Conservation (phyloP, 2,113 vertebrate species). For the Ailuropoda melanoleuca region DNA sequence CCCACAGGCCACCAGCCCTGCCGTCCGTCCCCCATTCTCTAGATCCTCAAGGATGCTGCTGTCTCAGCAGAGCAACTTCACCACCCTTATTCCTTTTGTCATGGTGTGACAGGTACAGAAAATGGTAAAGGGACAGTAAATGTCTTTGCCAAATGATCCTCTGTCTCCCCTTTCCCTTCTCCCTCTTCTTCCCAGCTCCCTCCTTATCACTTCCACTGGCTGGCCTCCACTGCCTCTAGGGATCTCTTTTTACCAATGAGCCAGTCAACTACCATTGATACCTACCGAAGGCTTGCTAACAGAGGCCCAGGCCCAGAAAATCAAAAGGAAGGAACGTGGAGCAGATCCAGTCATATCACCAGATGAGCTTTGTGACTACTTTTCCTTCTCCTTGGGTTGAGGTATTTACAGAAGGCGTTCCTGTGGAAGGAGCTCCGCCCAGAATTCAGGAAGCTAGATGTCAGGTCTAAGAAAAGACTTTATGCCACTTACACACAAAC, state of each 20-base stretch:
- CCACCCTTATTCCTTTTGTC: not conserved
- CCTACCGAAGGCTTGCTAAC: too few species aligned
- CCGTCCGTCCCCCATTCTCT: not conserved
- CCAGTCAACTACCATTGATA: fast-evolving
- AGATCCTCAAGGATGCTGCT: not conserved
- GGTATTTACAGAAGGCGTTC: not conserved
- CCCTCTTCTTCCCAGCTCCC: not conserved
- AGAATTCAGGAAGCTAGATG: not conserved
- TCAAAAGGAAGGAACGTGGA: not conserved
- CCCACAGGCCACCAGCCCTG: not conserved
- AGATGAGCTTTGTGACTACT: not conserved
- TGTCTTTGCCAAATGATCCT: not conserved
- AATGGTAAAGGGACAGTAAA: not conserved
- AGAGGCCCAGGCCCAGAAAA: not conserved
- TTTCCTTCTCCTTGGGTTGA: not conserved
- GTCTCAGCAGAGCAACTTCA: not conserved
- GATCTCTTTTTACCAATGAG: not conserved
- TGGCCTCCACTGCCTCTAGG: not conserved
- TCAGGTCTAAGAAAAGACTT: not conserved
- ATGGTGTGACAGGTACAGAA: not conserved
- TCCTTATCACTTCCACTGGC: not conserved
- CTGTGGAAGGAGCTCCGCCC: not conserved
- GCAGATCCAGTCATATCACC: not conserved
- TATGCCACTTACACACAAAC: not conserved
- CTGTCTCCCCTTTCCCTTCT: not conserved